Evolutionary conservation across 1,140 invertebrate species (phyloP), one percentile per base, ranked within the genome.

Genomic region (Brachionus sp.): DNA sequence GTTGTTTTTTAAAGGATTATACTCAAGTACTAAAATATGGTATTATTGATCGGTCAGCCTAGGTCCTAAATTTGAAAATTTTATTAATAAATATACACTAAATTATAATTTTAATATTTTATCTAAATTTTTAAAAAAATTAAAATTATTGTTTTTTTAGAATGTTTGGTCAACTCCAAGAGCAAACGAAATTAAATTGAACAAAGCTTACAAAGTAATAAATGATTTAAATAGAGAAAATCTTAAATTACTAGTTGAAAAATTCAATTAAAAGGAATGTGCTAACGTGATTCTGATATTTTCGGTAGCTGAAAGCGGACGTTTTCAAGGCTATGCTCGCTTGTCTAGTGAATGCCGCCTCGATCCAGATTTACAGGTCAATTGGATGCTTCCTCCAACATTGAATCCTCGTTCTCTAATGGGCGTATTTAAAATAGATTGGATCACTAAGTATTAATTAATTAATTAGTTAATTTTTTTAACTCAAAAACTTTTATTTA

Each of bases 101-200:
- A n/a, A n/a, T n/a, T n/a, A n/a, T n/a, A n/a, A n/a, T n/a, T n/a
- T n/a, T n/a, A n/a, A n/a, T n/a, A n/a, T n/a, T n/a, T n/a, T n/a
- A n/a, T n/a, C n/a, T n/a, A n/a, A n/a, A n/a, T n/a, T n/a, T n/a
- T n/a, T n/a, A n/a, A n/a, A n/a, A n/a, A n/a, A n/a, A n/a, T n/a
- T n/a, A n/a, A n/a, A n/a, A n/a, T n/a, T n/a, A n/a, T n/a, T n/a
- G n/a, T n/a, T n/a, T n/a, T 37, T 16, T 39, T 19, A 88, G 85
- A 95, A 95, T 84, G 96, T 98, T 3, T 98, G 96, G 97, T 97
- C 96, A 9, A 98, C 97, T 5, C 91, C 97, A 77, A 95, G 95
- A 13, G 95, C 96, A 88, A 98, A 98, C 90, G 96, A 98, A 91
- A 92, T 93, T 1, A 97, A 96, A 89, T 91, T 98, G 25, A 98